Evolutionary conservation across 2,113 vertebrate genomes (phyloP).

Genomic region (Ploceus nigricollis): DNA sequence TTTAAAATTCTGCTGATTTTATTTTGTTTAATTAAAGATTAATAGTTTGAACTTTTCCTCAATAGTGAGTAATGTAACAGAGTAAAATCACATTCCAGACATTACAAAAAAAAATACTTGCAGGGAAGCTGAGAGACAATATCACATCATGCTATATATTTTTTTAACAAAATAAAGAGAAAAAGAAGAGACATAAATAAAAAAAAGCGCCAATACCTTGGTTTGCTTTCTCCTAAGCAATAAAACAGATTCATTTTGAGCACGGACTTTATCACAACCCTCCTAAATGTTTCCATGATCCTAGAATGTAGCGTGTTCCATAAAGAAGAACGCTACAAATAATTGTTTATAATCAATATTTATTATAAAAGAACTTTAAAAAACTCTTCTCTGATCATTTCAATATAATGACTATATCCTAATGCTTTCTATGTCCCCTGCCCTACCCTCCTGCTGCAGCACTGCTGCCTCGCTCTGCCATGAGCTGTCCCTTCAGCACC

Average conservation of each 20-base stretch:
- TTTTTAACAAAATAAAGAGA: background rate
- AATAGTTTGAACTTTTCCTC: background rate
- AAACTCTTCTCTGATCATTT: background rate
- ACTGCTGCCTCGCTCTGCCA: accelerated
- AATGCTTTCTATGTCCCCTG: background rate
- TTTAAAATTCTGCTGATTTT: background rate
- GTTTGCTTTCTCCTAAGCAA: background rate
- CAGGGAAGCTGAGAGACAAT: background rate
- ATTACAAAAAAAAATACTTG: background rate
- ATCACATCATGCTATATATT: background rate
- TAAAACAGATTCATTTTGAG: background rate
- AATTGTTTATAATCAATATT: background rate
- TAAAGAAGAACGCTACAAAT: background rate
- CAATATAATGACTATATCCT: accelerated
- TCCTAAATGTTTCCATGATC: background rate
- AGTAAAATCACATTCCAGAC: background rate
- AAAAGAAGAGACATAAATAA: background rate
- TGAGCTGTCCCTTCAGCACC: constrained; percentile 53
- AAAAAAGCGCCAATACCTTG: background rate
- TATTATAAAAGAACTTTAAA: background rate
- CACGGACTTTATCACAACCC: background rate
- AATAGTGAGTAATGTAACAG: background rate
- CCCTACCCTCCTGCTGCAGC: accelerated
- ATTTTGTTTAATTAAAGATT: background rate
- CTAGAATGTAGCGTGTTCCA: background rate